Evolutionary conservation across 2,797 vertebrate genomes (phyloP), one percentile per base, ranked within the genome.

Genomic region (Trematomus bernacchii): DNA sequence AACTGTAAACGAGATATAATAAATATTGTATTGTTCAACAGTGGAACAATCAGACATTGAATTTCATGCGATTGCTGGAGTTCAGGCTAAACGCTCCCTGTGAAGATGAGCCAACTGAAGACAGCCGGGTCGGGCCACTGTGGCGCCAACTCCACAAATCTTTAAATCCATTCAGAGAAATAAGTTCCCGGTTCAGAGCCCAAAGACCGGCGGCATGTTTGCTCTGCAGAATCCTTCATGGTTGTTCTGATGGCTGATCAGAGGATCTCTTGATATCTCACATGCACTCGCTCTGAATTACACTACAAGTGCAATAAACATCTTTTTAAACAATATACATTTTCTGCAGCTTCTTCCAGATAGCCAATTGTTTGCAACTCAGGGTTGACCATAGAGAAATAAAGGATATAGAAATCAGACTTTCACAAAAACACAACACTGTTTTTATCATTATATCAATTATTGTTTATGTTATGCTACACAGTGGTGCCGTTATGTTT

Each of bases 141-240:
- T 37, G 53, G 30, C 4, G 15, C 30, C 40, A 67, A 62, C 51
- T 23, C 19, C 53, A 66, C 6, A 76, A 33, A 23, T 57, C 51
- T 81, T 68, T 76, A 19, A 73, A 50, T 69, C 51, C 30, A 83
- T 47, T 57, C 68, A 82, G 67, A 79, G 30, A 52, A 72, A 66
- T 76, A 3, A 18, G 60, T 69, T 83, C 27, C 66, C 1, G 4
- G 37, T 47, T 58, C 48, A 37, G 30, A 72, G 58, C 48, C 57
- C 30, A 76, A 77, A 66, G 9, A 77, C 30, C 55, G 60, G 46
- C 51, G 66, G 30, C 13, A 18, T 54, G 27, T 80, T 83, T 80
- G 70, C 50, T 66, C 57, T 51, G 46, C 61, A 60, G 37, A 60
- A 44, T 57, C 69, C 30, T 61, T 77, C 2, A 9, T 48, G 54